Base-by-base conservation (phyloP, 2,888 invertebrate species). In the Calliopum simillimum region DNA sequence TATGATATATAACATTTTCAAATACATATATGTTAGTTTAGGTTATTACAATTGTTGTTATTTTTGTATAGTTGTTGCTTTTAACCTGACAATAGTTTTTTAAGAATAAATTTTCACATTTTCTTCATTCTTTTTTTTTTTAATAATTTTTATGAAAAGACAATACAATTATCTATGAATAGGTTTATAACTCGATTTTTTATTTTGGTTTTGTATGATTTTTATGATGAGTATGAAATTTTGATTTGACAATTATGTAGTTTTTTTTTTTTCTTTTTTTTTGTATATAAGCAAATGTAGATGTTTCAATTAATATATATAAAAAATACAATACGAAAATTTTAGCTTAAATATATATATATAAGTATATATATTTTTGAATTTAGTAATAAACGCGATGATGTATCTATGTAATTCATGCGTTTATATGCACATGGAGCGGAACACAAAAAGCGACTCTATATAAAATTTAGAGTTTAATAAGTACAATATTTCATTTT, bases 11-110 rank as follows among this genome's bases (percentile, higher is more conserved):
- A 23, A 21, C 63, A 49, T 33, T 25, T 25, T 49, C 58, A 16
- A 58, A 56, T 49, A 56, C 25, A 11, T 68, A 71, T 73, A 67
- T 55, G 72, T 72, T 69, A 51, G 62, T 68, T 53, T 69, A 64
- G 59, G n/a, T 46, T 47, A 49, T 6, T 14, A 41, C 41, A n/a
- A 41, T 11, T 58, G n/a, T 53, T 62, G n/a, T 41, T 51, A 58
- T 53, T 61, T 12, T 67, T 64, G 44, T 64, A 68, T 62, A 33
- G 2, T 23, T 19, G 14, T 51, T 71, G 55, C 46, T 59, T 64
- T 41, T 44, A 23, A 58, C 43, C 55, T 33, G 44, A 21, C 58
- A 46, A 61, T 65, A n/a, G 51, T 61, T 53, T 25, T 67, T 16
- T 69, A 44, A 64, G 41, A 51, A 43, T 33, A 6, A 33, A 8